A percentile compares a stretch with the other conserved stretches of the same genome.
Conservation (phyloP, 2,888 invertebrate genomes). For the Drosophila borealis region DNA sequence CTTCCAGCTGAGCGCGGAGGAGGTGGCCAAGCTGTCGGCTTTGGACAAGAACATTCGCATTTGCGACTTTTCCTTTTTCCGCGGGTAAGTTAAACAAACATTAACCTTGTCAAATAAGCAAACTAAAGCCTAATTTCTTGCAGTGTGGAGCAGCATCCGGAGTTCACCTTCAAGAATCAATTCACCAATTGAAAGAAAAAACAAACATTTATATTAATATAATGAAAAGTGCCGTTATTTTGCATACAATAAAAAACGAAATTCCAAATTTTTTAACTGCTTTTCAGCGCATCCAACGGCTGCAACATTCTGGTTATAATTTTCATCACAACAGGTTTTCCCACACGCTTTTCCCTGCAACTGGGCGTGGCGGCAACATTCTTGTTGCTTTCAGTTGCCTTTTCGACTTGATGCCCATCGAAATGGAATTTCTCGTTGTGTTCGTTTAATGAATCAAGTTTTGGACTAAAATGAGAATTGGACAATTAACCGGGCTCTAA, state of each 20-base stretch:
- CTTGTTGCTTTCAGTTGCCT: conserved; percentile 6
- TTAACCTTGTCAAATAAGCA: background rate
- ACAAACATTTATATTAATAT: conserved; percentile 4
- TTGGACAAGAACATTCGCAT: conserved; percentile 89
- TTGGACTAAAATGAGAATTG: conserved; percentile 40
- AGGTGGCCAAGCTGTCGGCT: conserved; percentile 87
- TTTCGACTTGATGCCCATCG: conserved; percentile 2
- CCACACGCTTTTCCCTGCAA: conserved; percentile 28
- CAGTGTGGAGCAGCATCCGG: conserved; percentile 88
- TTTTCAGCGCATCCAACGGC: conserved; percentile 31
- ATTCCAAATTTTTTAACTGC: conserved; percentile 18
- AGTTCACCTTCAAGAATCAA: conserved; percentile 88
- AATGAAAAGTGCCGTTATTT: conserved; percentile 9
- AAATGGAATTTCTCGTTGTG: conserved; percentile 5
- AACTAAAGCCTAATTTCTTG: conserved; percentile 37
- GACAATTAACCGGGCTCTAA: conserved; percentile 5
- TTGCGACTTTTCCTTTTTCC: conserved; percentile 89
- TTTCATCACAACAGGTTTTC: conserved; percentile 77
- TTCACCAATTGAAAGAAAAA: conserved; percentile 53
- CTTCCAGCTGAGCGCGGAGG: conserved; percentile 88
- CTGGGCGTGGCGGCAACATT: conserved; percentile 5
- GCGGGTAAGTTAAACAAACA: conserved; percentile 87
- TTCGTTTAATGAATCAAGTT: conserved; percentile 5
- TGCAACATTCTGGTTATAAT: conserved; percentile 67
- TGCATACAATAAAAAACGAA: conserved; percentile 15